Evolutionary conservation across 2,113 vertebrate genomes (phyloP).

Genomic region (Dipodomys ordii): DNA sequence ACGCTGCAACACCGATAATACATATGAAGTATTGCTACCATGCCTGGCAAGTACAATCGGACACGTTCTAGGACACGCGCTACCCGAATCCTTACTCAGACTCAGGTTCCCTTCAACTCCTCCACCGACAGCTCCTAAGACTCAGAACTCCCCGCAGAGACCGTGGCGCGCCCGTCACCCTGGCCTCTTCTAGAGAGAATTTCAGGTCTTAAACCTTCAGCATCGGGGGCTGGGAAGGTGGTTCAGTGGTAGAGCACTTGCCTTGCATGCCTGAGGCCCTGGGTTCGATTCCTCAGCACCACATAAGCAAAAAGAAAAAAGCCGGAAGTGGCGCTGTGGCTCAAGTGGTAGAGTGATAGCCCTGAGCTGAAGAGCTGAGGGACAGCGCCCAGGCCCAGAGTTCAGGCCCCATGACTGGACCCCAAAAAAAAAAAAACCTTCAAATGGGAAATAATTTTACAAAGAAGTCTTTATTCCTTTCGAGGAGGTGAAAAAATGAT

Average conservation of each 20-base stretch:
- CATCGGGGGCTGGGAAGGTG: no score
- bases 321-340: no score
- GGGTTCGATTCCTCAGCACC: no score
- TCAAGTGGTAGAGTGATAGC: no score
- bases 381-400: no score
- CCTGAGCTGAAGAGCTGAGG: no score
- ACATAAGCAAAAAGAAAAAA: no score
- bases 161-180: background rate
- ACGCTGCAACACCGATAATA: background rate
- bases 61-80: background rate
- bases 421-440: no score
- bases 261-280: no score
- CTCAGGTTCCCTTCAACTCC: background rate
- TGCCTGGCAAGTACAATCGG: conserved; percentile 8
- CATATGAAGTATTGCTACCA: background rate
- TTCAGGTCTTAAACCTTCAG: background rate
- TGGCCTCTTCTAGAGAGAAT: conserved; percentile 21
- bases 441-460: conserved; percentile 48
- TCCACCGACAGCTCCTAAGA: background rate
- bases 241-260: no score
- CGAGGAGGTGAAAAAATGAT: conserved; percentile 45
- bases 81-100: background rate
- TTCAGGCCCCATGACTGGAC: no score
- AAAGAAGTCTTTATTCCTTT: conserved; percentile 50
- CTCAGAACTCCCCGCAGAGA: background rate